Evolutionary conservation across 2,888 invertebrate genomes (phyloP), one percentile per base, ranked within the genome.

Genomic region (Alitta virens): DNA sequence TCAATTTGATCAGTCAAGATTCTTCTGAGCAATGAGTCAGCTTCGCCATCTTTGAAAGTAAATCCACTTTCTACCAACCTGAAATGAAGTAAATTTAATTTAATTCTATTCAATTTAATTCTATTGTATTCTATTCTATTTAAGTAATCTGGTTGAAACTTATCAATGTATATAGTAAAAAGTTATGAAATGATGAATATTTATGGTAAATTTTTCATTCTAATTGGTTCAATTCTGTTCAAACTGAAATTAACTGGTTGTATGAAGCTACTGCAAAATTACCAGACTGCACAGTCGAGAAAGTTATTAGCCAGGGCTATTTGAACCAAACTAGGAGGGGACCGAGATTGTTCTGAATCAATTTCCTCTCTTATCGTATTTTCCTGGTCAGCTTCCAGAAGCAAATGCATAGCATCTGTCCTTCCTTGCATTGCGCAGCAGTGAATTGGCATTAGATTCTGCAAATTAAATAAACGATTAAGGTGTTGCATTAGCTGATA

Each of bases 391-490:
- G 67, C 68, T 27, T 68, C 55, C 40, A 78, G 64, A 63, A 80
- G 66, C 66, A 77, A 57, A 55, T 74, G 65, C 65, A 79, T 75
- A 14, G 74, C 75, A 60, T 80, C 79, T 9, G 73, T 65, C 23
- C 79, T 74, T 27, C 80, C 80, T 62, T 80, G 80, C 79, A 80
- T 79, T 9, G 77, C 80, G 63, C 76, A 75, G 65, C 80, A 80
- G 70, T 80, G 80, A 24, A 79, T 75, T 0, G 80, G 78, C 63
- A 79, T 56, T 64, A 80, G 66, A 9, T 72, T 72, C 79, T 79
- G 73, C 12, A 68, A 56, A n/a, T n/a, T n/a, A n/a, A n/a, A n/a
- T n/a, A n/a, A n/a, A n/a, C n/a, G n/a, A n/a, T n/a, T n/a, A n/a
- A n/a, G n/a, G n/a, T n/a, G n/a, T n/a, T n/a, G n/a, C n/a, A n/a